A percentile compares a stretch with the other conserved stretches of the same genome.
Conservation (phyloP, 2,113 vertebrate species). For the Ibidorhyncha struthersii region DNA sequence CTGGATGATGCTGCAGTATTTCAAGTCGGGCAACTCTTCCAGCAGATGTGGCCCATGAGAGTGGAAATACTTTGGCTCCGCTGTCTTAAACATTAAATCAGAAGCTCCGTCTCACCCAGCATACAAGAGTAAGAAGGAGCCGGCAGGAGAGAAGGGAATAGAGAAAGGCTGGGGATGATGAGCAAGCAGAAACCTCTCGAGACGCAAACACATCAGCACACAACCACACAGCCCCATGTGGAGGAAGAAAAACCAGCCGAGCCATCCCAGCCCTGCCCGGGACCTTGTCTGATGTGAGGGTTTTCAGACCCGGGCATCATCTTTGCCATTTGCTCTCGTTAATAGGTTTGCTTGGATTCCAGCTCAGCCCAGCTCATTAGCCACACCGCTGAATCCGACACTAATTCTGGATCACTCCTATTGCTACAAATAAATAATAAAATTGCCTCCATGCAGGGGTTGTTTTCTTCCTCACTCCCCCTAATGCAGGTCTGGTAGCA, state of each 20-base stretch:
- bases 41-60: neutral
- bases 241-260: neutral
- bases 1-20: neutral
- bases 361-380: conserved; percentile 28
- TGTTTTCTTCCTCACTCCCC: conserved; percentile 28
- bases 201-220: neutral
- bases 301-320: neutral
- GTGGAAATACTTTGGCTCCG: neutral
- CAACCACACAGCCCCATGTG: fast-evolving
- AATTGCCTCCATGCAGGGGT: conserved; percentile 25
- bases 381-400: neutral
- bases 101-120: neutral
- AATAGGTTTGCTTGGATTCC: conserved; percentile 21
- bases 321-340: neutral
- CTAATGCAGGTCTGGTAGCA: neutral
- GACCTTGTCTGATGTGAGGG: neutral
- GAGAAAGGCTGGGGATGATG: neutral
- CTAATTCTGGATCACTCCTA: conserved; percentile 2
- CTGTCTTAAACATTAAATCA: neutral
- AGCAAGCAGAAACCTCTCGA: neutral
- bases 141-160: neutral
- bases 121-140: neutral
- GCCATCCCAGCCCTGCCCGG: neutral
- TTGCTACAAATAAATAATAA: conserved; percentile 41
- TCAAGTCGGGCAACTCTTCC: neutral